These are phyloP conservation scores for Hemiprocne comata DNA, from an alignment of 2,113 vertebrate species.

Conservation along the genomic window DNA sequence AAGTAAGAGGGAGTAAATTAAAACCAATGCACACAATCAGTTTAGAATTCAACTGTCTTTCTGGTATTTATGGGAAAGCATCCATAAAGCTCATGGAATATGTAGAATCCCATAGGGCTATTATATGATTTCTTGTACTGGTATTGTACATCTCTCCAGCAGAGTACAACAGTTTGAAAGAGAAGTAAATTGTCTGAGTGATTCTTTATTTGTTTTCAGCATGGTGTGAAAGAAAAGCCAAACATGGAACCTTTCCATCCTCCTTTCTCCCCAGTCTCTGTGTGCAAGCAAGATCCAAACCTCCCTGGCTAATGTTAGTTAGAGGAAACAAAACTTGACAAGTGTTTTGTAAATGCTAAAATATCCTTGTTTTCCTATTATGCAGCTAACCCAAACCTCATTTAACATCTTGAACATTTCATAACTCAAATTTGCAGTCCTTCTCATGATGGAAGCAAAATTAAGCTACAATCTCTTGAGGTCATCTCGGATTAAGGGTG, in stretches of 20 bases:
- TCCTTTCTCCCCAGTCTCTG: background rate
- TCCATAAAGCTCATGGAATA: background rate
- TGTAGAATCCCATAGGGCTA: background rate
- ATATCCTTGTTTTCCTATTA: background rate
- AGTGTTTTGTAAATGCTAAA: background rate
- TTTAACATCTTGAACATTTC: background rate
- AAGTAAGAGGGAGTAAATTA: background rate
- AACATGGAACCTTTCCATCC: background rate
- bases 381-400: background rate
- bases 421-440: background rate
- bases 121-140: background rate
- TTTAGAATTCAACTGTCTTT: background rate
- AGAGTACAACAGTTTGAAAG: background rate
- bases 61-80: background rate
- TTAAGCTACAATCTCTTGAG: background rate
- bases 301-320: background rate
- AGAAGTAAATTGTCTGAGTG: background rate
- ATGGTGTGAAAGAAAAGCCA: background rate
- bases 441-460: background rate
- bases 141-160: background rate
- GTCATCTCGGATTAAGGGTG: fast-evolving
- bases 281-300: background rate
- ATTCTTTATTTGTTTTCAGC: background rate
- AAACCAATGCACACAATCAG: background rate
- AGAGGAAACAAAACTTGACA: slow-evolving; percentile 18